Conservation (phyloP, 2,888 invertebrate species). For the Himalopsyche japonica region DNA sequence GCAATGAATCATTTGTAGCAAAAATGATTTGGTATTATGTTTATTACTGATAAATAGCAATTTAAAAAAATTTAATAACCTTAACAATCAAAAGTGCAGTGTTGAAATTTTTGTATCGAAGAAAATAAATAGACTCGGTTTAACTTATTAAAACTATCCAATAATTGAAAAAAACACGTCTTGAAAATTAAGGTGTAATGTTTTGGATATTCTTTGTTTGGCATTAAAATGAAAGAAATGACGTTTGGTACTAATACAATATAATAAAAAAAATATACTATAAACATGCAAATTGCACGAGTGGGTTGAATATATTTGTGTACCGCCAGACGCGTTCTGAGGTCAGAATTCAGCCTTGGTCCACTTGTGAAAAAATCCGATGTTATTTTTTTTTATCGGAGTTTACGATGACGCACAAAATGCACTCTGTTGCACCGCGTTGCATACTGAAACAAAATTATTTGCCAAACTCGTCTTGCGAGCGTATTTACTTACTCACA, state of each 20-base stretch:
- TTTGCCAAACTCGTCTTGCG: neutral
- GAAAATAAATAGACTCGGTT: too few species aligned
- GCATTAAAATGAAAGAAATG: neutral
- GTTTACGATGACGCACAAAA: neutral
- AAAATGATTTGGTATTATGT: too few species aligned
- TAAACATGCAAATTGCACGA: neutral
- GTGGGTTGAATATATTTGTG: constrained; percentile 18
- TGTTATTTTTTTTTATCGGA: neutral
- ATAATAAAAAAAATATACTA: constrained; percentile 40
- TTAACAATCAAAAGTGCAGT: too few species aligned
- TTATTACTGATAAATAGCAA: too few species aligned
- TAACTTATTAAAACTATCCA: too few species aligned
- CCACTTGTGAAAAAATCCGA: constrained; percentile 12
- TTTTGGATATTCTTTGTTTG: neutral
- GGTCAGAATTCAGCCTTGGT: constrained; percentile 23
- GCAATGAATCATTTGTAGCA: too few species aligned
- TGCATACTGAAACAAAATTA: neutral
- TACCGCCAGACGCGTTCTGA: constrained; percentile 17
- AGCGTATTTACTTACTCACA: neutral
- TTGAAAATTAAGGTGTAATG: neutral
- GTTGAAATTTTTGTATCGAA: too few species aligned
- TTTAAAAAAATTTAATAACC: too few species aligned
- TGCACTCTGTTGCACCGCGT: neutral
- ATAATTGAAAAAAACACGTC: too few species aligned
- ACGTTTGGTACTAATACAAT: constrained; percentile 32